These are phyloP conservation scores for Rhinatrema bivittatum DNA, from an alignment of 2,797 vertebrate species.

Conservation along the genomic window DNA sequence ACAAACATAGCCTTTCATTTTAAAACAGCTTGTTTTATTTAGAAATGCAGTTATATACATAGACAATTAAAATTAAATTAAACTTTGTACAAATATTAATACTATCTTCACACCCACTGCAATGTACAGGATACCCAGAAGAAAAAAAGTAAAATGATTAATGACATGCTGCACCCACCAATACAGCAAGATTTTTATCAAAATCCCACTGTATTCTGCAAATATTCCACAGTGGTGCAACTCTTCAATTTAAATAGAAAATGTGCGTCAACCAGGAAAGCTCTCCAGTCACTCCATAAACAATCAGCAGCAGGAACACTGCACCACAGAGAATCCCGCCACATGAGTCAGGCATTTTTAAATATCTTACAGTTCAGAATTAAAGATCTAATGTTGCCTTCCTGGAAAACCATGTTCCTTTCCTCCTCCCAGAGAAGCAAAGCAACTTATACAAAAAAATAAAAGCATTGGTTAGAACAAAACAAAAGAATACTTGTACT, in stretches of 20 bases:
- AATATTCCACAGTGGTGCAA: constrained; percentile 47
- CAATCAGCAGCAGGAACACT: constrained; percentile 13
- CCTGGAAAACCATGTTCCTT: not conserved
- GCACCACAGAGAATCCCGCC: not conserved
- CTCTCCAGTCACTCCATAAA: constrained; percentile 16
- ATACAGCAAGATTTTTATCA: constrained; percentile 24
- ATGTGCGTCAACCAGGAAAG: constrained; percentile 37
- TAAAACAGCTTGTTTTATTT: constrained; percentile 62
- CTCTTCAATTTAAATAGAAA: constrained; percentile 26
- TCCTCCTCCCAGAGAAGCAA: too few species aligned
- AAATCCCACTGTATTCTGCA: constrained; percentile 62
- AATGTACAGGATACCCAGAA: constrained; percentile 74
- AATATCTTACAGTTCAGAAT: too few species aligned
- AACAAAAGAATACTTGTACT: too few species aligned
- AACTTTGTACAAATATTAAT: constrained; percentile 95
- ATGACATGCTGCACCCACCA: constrained; percentile 55
- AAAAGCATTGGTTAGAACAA: too few species aligned
- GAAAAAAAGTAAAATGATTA: constrained; percentile 55
- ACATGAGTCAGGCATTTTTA: not conserved
- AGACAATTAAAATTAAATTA: constrained; percentile 85
- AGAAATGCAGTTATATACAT: constrained; percentile 88
- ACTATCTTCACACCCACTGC: constrained; percentile 92
- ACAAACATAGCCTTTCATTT: constrained; percentile 29
- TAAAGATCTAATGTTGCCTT: not conserved
- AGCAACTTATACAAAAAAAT: too few species aligned